Base-by-base conservation (phyloP, 2,797 vertebrate species). In the Mormyrus proboscirostris region DNA sequence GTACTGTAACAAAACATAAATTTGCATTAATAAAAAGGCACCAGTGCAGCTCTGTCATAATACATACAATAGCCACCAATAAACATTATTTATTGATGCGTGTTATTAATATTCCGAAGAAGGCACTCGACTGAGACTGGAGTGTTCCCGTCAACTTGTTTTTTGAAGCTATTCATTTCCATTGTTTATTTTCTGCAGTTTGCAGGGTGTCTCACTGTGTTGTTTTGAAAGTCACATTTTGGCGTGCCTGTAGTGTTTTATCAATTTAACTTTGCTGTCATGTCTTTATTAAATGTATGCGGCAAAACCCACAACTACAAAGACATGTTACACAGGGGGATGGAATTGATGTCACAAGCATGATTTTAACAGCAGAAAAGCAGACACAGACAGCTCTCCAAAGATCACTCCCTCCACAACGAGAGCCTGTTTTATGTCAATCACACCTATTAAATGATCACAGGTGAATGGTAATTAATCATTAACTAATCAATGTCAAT, bases 1-100 rank as follows among this genome's bases (percentile, higher is more conserved):
- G 73, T 79, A 79, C 73, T 79, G 73, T 79, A 79, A 79, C 38
- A 79, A 79, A 79, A 19, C 73, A 79, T 79, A 44, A 79, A 79
- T 79, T 79, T 79, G 38, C 73, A 79, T 44, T 44, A 16, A 76
- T 41, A 41, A 76, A 41, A 41, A 79, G 14, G 73, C 73, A 79
- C 73, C 38, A 79, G 7, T 79, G 33, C 73, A 79, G 10, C 29
- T 33, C 29, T 33, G 65, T 38, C 65, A 33, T 73, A 73, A 73
- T 73, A 38, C 65, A 73, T 29, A 38, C 29, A 14, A 73, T 73
- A 73, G 38, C 14, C 38, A 79, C 38, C 38, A 19, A 79, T 79
- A 79, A 79, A 44, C 38, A 79, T 79, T 41, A 44, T 79, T 79
- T 79, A 41, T 79, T 79, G 25, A 73, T 38, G 33, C 3, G 14